A percentile compares a stretch with the other conserved stretches of the same genome.
These are phyloP conservation scores for Drosophila koepferae DNA, from an alignment of 2,888 invertebrate species.

Conservation along the genomic window DNA sequence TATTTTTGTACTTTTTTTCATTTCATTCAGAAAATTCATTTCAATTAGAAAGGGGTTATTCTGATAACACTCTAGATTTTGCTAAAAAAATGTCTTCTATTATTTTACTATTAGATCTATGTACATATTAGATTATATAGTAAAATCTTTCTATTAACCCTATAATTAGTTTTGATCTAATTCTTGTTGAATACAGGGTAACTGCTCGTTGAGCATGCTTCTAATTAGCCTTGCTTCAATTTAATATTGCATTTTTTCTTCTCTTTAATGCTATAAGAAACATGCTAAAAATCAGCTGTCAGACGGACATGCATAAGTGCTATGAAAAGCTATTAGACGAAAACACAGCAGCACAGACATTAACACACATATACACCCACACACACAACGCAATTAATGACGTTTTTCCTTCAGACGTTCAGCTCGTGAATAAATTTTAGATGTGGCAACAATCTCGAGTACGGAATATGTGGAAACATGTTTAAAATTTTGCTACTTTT, in stretches of 20 bases:
- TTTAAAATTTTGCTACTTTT: constrained; percentile 27
- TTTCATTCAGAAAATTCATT: background rate
- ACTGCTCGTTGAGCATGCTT: background rate
- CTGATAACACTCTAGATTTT: too few relatives aligned
- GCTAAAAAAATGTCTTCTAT: too few relatives aligned
- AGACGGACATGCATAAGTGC: constrained; percentile 37
- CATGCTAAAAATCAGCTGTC: constrained; percentile 38
- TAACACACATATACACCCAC: background rate
- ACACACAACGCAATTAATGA: constrained; percentile 59
- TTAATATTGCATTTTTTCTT: constrained; percentile 5
- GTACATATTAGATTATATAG: too few relatives aligned
- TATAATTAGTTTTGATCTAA: too few relatives aligned
- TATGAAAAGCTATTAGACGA: constrained; percentile 42
- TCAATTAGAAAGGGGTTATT: too few relatives aligned
- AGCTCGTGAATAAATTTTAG: constrained; percentile 66
- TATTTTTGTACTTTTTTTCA: background rate
- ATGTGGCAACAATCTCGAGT: constrained; percentile 22
- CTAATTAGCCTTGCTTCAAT: background rate
- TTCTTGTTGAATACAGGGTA: background rate
- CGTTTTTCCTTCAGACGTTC: constrained; percentile 54
- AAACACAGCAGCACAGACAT: constrained; percentile 8
- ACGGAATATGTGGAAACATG: constrained; percentile 23
- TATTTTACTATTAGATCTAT: too few relatives aligned
- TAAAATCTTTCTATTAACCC: too few relatives aligned
- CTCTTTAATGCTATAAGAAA: constrained; percentile 2